Conservation (phyloP, 2,113 vertebrate species). For the Regulus satrapa region DNA sequence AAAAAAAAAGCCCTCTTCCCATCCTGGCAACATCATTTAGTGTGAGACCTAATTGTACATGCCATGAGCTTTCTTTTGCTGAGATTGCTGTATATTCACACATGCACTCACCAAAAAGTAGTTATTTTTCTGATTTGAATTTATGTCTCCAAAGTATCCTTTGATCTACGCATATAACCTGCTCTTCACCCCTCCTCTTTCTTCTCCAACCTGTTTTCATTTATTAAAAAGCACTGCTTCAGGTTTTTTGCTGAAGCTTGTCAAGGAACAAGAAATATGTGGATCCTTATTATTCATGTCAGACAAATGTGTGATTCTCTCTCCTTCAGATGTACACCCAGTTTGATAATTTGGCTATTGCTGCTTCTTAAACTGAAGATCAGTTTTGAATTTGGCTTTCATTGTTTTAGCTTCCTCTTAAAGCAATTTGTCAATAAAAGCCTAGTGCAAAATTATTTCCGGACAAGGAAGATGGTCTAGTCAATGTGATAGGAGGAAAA, state of each 20-base stretch:
- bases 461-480: not conserved
- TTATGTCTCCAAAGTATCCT: not conserved
- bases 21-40: not conserved
- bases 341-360: not conserved
- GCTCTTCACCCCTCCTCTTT: not conserved
- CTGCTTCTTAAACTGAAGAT: not conserved
- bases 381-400: not conserved
- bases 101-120: not conserved
- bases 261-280: not conserved
- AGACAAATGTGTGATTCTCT: not conserved
- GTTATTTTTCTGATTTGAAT: not conserved
- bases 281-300: not conserved
- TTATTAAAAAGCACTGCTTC: not conserved
- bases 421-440: not conserved
- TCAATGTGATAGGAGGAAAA: not conserved
- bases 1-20: not conserved
- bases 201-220: not conserved
- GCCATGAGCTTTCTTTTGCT: not conserved
- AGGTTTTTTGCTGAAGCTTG: not conserved
- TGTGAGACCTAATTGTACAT: not conserved
- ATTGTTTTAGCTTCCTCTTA: not conserved
- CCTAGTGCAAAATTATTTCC: not conserved
- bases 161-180: not conserved
- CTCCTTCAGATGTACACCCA: not conserved
- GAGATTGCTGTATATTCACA: not conserved